Evolutionary conservation across 2,113 vertebrate species (phyloP).

Genomic region (Pantherophis guttatus): DNA sequence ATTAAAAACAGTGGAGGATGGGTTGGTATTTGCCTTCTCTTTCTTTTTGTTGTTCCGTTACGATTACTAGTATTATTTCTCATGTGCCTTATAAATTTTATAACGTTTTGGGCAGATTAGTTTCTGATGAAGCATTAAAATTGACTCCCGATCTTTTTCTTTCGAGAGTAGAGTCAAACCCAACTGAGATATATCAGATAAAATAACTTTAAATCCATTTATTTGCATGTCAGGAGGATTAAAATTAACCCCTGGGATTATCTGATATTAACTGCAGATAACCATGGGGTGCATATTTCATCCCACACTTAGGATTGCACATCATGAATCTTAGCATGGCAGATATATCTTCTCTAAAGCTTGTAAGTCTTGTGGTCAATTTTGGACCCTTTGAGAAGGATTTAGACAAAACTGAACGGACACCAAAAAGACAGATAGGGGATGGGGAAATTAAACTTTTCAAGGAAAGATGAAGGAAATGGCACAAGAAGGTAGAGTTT

Average conservation of each 20-base stretch:
- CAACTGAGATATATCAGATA: not conserved
- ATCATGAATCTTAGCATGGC: not conserved
- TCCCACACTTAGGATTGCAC: not conserved
- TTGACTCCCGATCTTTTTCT: not conserved
- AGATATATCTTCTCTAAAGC: not conserved
- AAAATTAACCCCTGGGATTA: not conserved
- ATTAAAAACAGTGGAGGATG: not conserved
- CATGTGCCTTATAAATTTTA: not conserved
- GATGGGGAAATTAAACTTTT: not conserved
- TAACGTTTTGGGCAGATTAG: not conserved
- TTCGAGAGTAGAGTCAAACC: not conserved
- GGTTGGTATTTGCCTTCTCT: not conserved
- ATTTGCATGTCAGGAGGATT: not conserved
- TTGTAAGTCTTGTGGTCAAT: not conserved
- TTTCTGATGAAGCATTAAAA: not conserved
- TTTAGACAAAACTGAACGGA: not conserved
- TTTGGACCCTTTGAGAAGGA: not conserved
- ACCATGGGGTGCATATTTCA: not conserved
- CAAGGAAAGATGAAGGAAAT: not conserved
- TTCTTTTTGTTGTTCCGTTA: not conserved
- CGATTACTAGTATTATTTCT: not conserved
- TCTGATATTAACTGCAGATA: not conserved
- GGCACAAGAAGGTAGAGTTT: not conserved
- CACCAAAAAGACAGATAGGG: not conserved
- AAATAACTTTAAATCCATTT: not conserved